Percentiles rank a stretch among this genome's conserved stretches.
phyloP scores from a whole-genome alignment of 2,113 vertebrate species.

The Lichenostomus cassidix region DNA sequence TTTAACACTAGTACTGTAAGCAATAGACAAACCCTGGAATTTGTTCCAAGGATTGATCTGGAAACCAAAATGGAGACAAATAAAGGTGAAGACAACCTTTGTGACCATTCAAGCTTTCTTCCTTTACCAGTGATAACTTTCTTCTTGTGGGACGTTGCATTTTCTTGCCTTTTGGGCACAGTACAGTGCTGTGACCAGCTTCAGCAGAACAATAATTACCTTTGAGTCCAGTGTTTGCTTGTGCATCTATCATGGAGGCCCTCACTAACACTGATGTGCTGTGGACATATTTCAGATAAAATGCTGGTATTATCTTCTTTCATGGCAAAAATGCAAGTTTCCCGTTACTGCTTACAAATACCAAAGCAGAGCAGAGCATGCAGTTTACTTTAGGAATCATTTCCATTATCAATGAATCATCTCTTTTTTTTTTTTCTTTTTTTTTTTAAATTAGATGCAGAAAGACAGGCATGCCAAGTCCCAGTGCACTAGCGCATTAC shows the following conservation, averaged over 20 bases:
- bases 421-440: not conserved
- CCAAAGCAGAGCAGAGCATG: not conserved
- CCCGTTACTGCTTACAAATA: slow-evolving; percentile 40
- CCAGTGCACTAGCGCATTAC: not conserved
- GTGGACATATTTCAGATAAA: not conserved
- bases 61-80: not conserved
- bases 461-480: slow-evolving; percentile 27
- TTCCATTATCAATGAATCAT: slow-evolving; percentile 58
- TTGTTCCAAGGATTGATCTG: not conserved
- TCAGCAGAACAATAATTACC: not conserved
- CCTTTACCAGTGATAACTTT: not conserved
- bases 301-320: not conserved
- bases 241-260: not conserved
- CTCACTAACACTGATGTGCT: not conserved
- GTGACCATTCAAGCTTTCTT: not conserved
- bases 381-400: slow-evolving; percentile 36
- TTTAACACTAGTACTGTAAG: not conserved
- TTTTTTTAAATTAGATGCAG: not conserved
- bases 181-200: not conserved
- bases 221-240: not conserved
- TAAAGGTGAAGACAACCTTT: not conserved
- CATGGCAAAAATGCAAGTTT: not conserved
- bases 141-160: not conserved
- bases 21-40: not conserved
- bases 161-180: not conserved